Evolutionary conservation across 1,140 invertebrate genomes (phyloP).

Genomic region (Mactra quadrangularis): DNA sequence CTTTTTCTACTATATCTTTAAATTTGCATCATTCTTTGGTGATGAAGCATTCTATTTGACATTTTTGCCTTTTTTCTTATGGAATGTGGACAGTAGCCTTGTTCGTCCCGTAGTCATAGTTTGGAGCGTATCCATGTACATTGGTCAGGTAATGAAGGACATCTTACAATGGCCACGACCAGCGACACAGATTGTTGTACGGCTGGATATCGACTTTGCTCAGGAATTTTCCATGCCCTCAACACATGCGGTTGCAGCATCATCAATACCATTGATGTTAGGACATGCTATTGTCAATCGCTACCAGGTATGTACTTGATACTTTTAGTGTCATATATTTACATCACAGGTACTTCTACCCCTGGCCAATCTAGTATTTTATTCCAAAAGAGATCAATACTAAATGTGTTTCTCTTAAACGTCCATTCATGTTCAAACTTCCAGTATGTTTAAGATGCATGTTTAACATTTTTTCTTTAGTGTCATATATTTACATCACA

Average conservation of each 20-base stretch:
- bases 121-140: conserved; percentile 92
- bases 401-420: too few relatives aligned
- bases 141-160: conserved; percentile 92
- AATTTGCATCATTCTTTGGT: conserved; percentile 92
- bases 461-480: too few relatives aligned
- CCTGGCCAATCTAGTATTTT: too few relatives aligned
- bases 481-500: too few relatives aligned
- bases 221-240: conserved; percentile 97
- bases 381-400: too few relatives aligned
- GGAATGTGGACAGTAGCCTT: conserved; percentile 89
- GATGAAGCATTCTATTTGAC: conserved; percentile 94
- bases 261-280: conserved; percentile 93
- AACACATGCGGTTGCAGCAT: conserved; percentile 95
- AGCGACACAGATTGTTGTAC: conserved; percentile 90
- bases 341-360: too few relatives aligned
- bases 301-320: conserved; percentile 88
- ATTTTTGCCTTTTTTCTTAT: conserved; percentile 93
- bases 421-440: too few relatives aligned
- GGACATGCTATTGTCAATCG: conserved; percentile 90
- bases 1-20: conserved; percentile 94
- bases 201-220: conserved; percentile 91
- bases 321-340: too few relatives aligned
- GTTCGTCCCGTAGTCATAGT: conserved; percentile 88
- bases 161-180: conserved; percentile 91
- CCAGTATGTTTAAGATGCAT: too few relatives aligned